A percentile compares a stretch with the other conserved stretches of the same genome.
These are phyloP conservation scores for Zaprionus camerounensis DNA, from an alignment of 1,140 invertebrate species.

Conservation along the genomic window DNA sequence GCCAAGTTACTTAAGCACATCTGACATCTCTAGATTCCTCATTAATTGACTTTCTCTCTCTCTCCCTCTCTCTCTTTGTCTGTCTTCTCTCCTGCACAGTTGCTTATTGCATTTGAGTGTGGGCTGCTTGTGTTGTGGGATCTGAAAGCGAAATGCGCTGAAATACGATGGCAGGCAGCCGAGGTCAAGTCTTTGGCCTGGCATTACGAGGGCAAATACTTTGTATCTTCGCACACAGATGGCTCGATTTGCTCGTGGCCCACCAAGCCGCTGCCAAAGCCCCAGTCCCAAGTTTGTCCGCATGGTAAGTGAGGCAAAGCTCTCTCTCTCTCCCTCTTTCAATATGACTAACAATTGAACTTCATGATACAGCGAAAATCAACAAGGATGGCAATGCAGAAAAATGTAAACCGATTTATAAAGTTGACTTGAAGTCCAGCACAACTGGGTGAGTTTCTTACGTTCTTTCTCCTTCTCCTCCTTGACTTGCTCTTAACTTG, in stretches of 20 bases:
- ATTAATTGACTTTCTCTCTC: background rate
- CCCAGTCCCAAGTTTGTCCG: constrained; percentile 92
- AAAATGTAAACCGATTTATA: constrained; percentile 95
- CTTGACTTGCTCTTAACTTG: background rate
- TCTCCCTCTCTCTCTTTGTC: background rate
- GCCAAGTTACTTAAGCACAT: background rate
- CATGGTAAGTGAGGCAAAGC: constrained; percentile 89
- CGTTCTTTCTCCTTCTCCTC: constrained; percentile 3
- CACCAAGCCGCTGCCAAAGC: constrained; percentile 90
- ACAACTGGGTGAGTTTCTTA: constrained; percentile 90
- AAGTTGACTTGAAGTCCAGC: constrained; percentile 97
- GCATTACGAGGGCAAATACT: constrained; percentile 99
- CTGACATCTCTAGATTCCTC: background rate
- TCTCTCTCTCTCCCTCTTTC: background rate
- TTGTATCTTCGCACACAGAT: constrained; percentile 98
- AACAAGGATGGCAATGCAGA: constrained; percentile 94
- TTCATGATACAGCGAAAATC: constrained; percentile 50
- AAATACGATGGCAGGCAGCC: constrained; percentile 91
- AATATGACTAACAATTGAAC: background rate
- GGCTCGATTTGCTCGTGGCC: constrained; percentile 97
- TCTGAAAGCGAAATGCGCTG: constrained; percentile 91
- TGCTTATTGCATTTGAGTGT: constrained; percentile 98
- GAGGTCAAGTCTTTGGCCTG: constrained; percentile 95
- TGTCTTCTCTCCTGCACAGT: constrained; percentile 86
- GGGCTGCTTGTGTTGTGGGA: constrained; percentile 98